Evolutionary conservation across 1,140 invertebrate genomes (phyloP).

Genomic region (Brachionus rotundiformis): DNA sequence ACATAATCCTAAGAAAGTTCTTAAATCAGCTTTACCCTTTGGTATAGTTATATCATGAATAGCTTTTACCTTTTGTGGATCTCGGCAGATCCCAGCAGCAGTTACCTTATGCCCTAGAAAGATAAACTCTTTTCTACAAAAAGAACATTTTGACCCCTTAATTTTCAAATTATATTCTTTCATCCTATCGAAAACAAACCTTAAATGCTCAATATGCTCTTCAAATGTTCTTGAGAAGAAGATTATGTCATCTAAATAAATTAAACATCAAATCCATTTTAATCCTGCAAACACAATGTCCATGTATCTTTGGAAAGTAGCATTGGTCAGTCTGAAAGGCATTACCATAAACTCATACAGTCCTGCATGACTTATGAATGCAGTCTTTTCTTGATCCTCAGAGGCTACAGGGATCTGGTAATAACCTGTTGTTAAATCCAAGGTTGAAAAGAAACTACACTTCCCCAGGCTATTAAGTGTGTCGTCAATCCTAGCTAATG

Average conservation of each 20-base stretch:
- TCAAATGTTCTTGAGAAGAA: constrained; percentile 3
- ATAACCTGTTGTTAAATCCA: constrained; percentile 4
- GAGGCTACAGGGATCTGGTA: neutral
- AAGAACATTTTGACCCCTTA: constrained; percentile 62
- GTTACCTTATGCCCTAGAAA: constrained; percentile 60
- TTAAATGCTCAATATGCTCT: neutral
- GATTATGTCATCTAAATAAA: constrained; percentile 23
- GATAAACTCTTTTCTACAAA: constrained; percentile 58
- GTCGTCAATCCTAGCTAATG: constrained; percentile 53
- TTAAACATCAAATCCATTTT: neutral
- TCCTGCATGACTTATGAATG: neutral
- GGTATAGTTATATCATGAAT: neutral
- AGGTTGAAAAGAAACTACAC: neutral
- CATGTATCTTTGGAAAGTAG: constrained; percentile 60
- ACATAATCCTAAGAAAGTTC: neutral
- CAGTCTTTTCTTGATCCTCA: neutral
- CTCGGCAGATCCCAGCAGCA: constrained; percentile 45
- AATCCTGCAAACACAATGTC: constrained; percentile 53
- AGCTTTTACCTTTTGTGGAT: neutral
- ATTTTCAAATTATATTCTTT: constrained; percentile 59
- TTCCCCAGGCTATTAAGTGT: too few species aligned
- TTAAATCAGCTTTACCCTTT: neutral
- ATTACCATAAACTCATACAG: constrained; percentile 57
- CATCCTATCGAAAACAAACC: neutral
- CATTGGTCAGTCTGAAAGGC: constrained; percentile 57